Conservation (phyloP, 2,797 vertebrate species). For the Sphenopsis melanotis region DNA sequence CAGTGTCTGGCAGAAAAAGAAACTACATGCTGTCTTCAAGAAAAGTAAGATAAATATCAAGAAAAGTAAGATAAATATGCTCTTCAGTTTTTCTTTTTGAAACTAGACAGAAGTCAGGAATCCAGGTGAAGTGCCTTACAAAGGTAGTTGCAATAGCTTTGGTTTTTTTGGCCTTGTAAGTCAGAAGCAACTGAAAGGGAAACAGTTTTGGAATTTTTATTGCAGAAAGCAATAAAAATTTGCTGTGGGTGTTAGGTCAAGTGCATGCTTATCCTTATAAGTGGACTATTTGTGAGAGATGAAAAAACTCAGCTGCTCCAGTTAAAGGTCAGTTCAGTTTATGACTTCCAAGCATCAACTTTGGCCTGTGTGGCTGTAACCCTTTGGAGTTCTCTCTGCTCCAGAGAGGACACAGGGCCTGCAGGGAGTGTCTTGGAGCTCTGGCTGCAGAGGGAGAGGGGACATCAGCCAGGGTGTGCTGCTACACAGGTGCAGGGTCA, state of each 20-base stretch:
- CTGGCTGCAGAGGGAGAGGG: not conserved
- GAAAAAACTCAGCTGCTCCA: not conserved
- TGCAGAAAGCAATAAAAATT: not conserved
- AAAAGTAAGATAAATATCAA: constrained; percentile 69
- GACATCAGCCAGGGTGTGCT: not conserved
- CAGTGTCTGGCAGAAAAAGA: constrained; percentile 30
- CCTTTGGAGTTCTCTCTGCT: not conserved
- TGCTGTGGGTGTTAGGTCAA: not conserved
- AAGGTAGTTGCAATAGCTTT: not conserved
- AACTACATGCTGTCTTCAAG: constrained; percentile 43
- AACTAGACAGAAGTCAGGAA: not conserved
- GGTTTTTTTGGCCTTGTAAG: not conserved
- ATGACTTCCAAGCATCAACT: not conserved
- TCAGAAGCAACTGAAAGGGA: not conserved
- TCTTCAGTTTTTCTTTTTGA: not conserved
- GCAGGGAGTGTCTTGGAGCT: not conserved
- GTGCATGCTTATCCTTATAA: not conserved
- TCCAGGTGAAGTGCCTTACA: not conserved
- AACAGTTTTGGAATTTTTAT: not conserved
- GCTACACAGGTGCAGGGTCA: not conserved
- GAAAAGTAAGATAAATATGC: constrained; percentile 64
- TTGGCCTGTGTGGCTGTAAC: rapidly evolving
- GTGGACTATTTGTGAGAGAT: not conserved
- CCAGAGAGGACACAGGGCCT: not conserved
- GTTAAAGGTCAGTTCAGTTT: not conserved